A percentile compares a stretch with the other conserved stretches of the same genome.
Evolutionary conservation across 2,888 invertebrate species (phyloP).

Genomic region (Nudaria mundana): DNA sequence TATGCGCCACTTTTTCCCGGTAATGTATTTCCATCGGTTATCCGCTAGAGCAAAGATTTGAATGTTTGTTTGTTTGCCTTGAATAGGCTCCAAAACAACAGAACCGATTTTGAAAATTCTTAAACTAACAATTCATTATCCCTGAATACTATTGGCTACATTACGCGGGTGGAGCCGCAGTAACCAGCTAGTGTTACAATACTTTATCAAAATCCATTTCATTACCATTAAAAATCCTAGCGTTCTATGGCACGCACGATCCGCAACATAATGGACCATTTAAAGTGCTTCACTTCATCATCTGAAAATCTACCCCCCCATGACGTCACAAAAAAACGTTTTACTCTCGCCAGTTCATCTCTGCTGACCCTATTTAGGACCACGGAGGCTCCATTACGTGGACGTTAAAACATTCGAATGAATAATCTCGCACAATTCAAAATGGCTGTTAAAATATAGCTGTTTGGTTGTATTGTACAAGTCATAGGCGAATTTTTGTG

Average conservation of each 20-base stretch:
- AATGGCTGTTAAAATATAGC: constrained; percentile 37
- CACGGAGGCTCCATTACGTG: constrained; percentile 36
- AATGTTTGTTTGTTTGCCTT: no score
- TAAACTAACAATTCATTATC: no score
- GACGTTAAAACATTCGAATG: constrained; percentile 41
- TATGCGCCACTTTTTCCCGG: no score
- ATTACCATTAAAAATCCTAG: neutral
- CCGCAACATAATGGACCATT: constrained; percentile 9
- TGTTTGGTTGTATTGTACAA: constrained; percentile 13
- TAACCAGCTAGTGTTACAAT: no score
- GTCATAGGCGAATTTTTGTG: neutral
- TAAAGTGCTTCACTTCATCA: constrained; percentile 15
- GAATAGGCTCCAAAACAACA: no score
- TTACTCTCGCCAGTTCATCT: constrained; percentile 28
- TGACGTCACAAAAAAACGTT: constrained; percentile 23
- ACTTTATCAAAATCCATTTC: neutral
- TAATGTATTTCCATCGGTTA: no score
- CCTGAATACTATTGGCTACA: no score
- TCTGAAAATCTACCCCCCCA: constrained; percentile 12
- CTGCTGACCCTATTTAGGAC: constrained; percentile 33
- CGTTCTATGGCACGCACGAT: constrained; percentile 1
- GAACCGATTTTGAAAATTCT: no score
- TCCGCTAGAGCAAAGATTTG: no score
- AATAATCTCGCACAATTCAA: constrained; percentile 43
- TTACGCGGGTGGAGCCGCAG: no score